These are phyloP conservation scores for Meganola albula DNA, from an alignment of 2,888 invertebrate genomes.

Conservation along the genomic window DNA sequence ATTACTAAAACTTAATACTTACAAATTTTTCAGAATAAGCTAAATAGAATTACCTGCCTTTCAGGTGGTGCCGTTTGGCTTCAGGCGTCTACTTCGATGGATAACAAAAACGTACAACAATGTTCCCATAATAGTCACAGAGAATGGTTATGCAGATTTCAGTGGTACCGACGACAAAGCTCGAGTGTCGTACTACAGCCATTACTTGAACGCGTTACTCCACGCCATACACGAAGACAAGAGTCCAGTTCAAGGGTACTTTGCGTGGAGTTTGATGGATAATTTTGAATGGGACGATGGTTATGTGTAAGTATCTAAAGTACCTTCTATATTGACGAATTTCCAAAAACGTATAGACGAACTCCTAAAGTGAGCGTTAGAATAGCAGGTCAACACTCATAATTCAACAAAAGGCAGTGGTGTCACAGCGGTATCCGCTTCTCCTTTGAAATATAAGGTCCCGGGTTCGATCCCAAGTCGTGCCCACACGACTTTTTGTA, in stretches of 20 bases:
- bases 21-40: too few species aligned
- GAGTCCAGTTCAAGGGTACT: constrained; percentile 82
- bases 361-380: too few species aligned
- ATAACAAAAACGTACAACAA: constrained; percentile 72
- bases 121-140: constrained; percentile 74
- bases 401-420: too few species aligned
- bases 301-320: constrained; percentile 80
- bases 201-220: constrained; percentile 66
- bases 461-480: too few species aligned
- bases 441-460: too few species aligned
- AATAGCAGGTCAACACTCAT: too few species aligned
- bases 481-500: too few species aligned
- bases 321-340: background rate
- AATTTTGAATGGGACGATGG: constrained; percentile 90
- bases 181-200: constrained; percentile 78
- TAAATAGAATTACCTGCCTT: too few species aligned
- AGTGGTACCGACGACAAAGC: constrained; percentile 70
- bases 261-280: constrained; percentile 90
- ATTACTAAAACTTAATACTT: too few species aligned
- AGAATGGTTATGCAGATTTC: constrained; percentile 75
- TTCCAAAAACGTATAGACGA: background rate
- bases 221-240: constrained; percentile 77
- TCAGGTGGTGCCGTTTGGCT: constrained; percentile 79
- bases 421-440: too few species aligned
- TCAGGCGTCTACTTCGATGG: constrained; percentile 74